Evolutionary conservation across 2,113 vertebrate genomes (phyloP), one percentile per base, ranked within the genome.

Genomic region (Paramisgurnus dabryanus): DNA sequence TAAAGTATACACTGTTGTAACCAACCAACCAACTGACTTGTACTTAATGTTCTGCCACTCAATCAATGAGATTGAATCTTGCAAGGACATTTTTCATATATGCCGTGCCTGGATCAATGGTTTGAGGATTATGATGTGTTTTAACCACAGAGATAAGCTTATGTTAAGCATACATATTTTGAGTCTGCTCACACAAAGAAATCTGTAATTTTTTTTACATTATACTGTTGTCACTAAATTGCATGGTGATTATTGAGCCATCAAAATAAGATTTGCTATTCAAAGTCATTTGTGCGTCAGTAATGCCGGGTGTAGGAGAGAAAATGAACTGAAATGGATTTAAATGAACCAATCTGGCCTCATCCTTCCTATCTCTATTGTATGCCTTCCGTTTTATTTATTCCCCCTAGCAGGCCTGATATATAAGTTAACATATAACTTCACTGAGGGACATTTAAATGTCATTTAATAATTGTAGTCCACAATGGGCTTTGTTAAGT

Each of bases 401-500:
- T 77, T 17, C 34, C 10, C 34, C 9, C 61, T 50, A 18, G 17
- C 40, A 61, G 8, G 63, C 47, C 49, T 18, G 75, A 65, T 50
- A 34, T 53, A 77, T 77, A 55, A 47, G 63, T 55, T 77, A 77
- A 66, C 74, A 66, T 34, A 34, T 40, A 76, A 76, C 49, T 66
- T 66, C 66, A 66, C 45, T 27, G 40, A 76, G 27, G 63, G 34
- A 55, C 47, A 55, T 75, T 77, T 77, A 55, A 67, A 66, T 77
- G 75, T 77, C 75, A 67, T 61, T 67, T 77, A 76, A 76, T 76
- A 76, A 76, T 53, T 66, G 60, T 66, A 55, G 61, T 76, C 22
- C 61, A 41, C 63, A 40, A 65, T 55, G 47, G 50, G 74, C 47
- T 55, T 45, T 3, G 74, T 34, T 66, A 53, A 66, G 45, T 66